These are phyloP conservation scores for Noctua pronuba DNA, from an alignment of 2,888 invertebrate species.

Conservation along the genomic window DNA sequence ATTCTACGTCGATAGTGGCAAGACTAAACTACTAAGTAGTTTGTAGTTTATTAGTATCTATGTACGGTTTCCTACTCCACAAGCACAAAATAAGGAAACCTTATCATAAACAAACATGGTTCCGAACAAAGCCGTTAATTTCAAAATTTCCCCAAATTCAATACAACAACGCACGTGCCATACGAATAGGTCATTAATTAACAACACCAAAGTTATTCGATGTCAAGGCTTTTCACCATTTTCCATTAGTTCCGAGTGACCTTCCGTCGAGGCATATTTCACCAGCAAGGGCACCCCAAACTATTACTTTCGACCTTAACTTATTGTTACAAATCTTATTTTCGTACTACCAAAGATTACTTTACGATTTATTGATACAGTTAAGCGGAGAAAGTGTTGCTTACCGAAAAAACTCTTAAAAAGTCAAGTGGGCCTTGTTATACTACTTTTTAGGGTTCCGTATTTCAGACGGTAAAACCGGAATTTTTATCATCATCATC, in stretches of 20 bases:
- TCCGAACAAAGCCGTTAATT: conserved; percentile 22
- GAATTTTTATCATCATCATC: too few relatives aligned
- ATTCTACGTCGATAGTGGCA: neutral
- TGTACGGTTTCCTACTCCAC: neutral
- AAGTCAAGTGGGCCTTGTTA: neutral
- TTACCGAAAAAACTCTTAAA: conserved; percentile 6
- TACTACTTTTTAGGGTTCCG: neutral
- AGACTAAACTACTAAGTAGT: neutral
- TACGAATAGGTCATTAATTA: conserved; percentile 48
- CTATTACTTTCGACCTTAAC: conserved; percentile 51
- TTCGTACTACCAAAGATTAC: conserved; percentile 33
- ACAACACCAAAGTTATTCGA: conserved; percentile 43
- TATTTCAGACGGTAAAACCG: too few relatives aligned
- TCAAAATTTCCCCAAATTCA: conserved; percentile 24
- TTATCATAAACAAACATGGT: neutral
- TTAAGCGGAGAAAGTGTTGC: conserved; percentile 34
- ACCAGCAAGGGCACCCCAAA: conserved; percentile 55
- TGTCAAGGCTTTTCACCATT: conserved; percentile 58
- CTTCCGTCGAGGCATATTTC: conserved; percentile 52
- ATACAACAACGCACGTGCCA: conserved; percentile 21
- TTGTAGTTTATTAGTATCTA: neutral
- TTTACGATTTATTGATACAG: conserved; percentile 36
- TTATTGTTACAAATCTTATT: conserved; percentile 53
- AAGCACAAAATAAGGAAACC: conserved; percentile 18
- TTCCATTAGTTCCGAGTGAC: conserved; percentile 54